A percentile compares a stretch with the other conserved stretches of the same genome.
Evolutionary conservation across 1,140 invertebrate genomes (phyloP).

Genomic region (Mesaphorura yosii): DNA sequence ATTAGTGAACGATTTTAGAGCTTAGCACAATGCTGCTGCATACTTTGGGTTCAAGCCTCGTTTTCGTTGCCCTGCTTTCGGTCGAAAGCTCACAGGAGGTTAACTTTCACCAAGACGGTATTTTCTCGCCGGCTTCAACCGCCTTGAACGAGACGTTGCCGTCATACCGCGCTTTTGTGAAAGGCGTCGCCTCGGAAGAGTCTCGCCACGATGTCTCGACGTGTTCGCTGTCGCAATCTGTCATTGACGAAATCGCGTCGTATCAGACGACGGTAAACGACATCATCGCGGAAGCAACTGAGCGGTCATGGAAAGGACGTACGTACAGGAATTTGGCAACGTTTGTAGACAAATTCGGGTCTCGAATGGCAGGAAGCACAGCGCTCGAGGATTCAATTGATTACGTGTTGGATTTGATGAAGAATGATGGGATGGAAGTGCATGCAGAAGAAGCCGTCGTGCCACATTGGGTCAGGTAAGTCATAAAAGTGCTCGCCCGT

Average conservation of each 20-base stretch:
- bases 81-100: no score
- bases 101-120: no score
- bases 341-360: slow-evolving; percentile 8
- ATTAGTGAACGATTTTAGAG: no score
- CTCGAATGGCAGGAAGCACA: slow-evolving; percentile 3
- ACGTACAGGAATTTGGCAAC: background rate
- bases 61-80: no score
- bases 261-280: slow-evolving; percentile 45
- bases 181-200: no score
- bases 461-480: slow-evolving; percentile 46
- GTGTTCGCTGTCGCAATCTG: background rate
- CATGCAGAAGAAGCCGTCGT: slow-evolving; percentile 45
- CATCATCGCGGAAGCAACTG: slow-evolving; percentile 41
- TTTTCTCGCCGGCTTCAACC: no score
- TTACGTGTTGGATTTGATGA: slow-evolving; percentile 6
- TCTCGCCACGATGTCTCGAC: background rate
- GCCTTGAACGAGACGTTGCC: no score
- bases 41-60: no score
- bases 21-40: no score
- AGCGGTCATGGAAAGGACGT: slow-evolving; percentile 42
- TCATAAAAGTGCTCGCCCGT: background rate
- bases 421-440: slow-evolving; percentile 45
- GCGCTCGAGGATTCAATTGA: slow-evolving; percentile 11
- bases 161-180: background rate
- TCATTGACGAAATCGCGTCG: slow-evolving; percentile 45